phyloP scores from a whole-genome alignment of 2,797 vertebrate genomes.

The Varecia variegata region DNA sequence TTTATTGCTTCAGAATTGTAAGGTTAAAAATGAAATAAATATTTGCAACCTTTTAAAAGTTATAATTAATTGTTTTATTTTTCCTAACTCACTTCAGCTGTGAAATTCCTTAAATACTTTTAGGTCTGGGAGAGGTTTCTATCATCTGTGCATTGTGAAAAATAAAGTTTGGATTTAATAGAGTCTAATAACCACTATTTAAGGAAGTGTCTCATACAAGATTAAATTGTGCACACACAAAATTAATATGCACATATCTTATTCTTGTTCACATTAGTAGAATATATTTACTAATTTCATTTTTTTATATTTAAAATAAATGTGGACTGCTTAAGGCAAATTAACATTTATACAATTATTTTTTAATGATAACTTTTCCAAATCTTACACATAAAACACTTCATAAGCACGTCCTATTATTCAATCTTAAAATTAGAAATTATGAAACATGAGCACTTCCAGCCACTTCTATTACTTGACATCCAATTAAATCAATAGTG shows the following conservation, averaged over 20 bases:
- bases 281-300: background rate
- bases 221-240: background rate
- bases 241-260: background rate
- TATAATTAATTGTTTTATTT: background rate
- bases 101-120: background rate
- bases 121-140: background rate
- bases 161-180: background rate
- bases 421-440: conserved; percentile 46
- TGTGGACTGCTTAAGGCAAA: background rate
- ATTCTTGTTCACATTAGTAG: background rate
- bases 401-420: background rate
- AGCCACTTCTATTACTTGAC: conserved; percentile 19
- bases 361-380: background rate
- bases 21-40: background rate
- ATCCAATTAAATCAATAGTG: conserved; percentile 45
- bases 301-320: conserved; percentile 45
- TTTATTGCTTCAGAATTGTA: background rate
- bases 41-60: background rate
- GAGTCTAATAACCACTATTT: background rate
- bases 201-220: background rate
- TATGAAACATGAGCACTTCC: conserved; percentile 7
- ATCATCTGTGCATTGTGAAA: background rate
- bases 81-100: background rate
- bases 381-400: background rate
- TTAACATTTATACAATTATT: background rate